Evolutionary conservation across 1,140 invertebrate species (phyloP), one percentile per base, ranked within the genome.

Genomic region (Wiebesia pumilae): DNA sequence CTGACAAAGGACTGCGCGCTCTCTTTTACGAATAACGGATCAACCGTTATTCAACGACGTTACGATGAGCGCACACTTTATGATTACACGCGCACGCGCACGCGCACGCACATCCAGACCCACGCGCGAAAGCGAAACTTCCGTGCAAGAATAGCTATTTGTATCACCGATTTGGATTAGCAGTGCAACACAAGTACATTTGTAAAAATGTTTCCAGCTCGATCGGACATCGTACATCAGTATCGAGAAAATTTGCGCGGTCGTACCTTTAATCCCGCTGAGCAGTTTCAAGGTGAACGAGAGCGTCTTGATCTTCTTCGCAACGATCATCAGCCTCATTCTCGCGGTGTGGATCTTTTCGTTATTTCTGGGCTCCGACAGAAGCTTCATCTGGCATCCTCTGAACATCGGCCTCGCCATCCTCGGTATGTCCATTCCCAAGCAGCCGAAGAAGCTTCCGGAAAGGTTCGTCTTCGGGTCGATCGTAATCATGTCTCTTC

Each of bases 171-270:
- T n/a, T n/a, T n/a, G n/a, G n/a, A n/a, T n/a, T n/a, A n/a, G n/a
- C n/a, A n/a, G n/a, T n/a, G n/a, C n/a, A n/a, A n/a, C n/a, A n/a
- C n/a, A n/a, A n/a, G n/a, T n/a, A n/a, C n/a, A n/a, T n/a, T n/a
- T n/a, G 2, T 62, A 27, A 62, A 62, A 62, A 62, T 27, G 2
- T 69, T 69, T 69, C 3, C 33, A 85, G 78, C 43, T 81, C 30
- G 84, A 85, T 77, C 38, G 84, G n/a, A 85, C 84, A 10, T 38
- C 75, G 2, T 85, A 38, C n/a, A 0, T 73, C 10, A n/a, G 24
- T 6, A 6, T 81, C 14, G 84, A 85, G 27, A 3, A 58, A 14
- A 35, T 24, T 35, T 85, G 84, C 21, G 65, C 77, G 0, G 16
- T 81, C 33, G 84, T 73, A 3, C 84, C 84, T 12, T 24, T 85